Conservation (phyloP, 2,888 invertebrate species). For the Dorcus parallelipipedus region DNA sequence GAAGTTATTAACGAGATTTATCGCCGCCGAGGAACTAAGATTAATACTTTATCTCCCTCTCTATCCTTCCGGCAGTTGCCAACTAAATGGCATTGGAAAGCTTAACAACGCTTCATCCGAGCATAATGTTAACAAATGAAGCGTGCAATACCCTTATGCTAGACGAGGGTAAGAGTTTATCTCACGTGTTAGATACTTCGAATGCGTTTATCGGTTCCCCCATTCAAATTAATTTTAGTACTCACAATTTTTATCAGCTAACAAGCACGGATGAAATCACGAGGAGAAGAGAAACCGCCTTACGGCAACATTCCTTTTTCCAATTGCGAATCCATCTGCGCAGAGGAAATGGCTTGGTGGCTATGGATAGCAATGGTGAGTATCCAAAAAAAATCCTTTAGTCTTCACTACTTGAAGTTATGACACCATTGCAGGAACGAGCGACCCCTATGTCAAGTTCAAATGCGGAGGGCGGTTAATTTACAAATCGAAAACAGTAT, state of each 20-base stretch:
- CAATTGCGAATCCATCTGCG: conserved; percentile 86
- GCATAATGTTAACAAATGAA: too few species aligned
- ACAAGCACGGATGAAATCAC: conserved; percentile 69
- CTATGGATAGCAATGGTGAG: conserved; percentile 94
- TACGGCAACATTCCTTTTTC: conserved; percentile 87
- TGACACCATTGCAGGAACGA: conserved; percentile 66
- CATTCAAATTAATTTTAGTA: too few species aligned
- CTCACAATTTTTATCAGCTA: conserved; percentile 34
- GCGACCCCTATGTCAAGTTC: conserved; percentile 98
- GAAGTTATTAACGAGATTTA: too few species aligned
- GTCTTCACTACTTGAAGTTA: neutral
- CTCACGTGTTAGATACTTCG: too few species aligned
- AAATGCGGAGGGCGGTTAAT: conserved; percentile 81
- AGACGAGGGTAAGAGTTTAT: too few species aligned
- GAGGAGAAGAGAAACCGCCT: conserved; percentile 66
- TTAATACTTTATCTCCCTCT: too few species aligned
- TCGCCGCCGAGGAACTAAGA: too few species aligned
- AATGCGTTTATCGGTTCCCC: too few species aligned
- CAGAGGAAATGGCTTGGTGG: conserved; percentile 82
- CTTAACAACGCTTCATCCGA: too few species aligned
- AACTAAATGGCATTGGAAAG: too few species aligned
- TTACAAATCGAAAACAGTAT: conserved; percentile 92
- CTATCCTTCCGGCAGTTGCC: too few species aligned
- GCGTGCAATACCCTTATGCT: too few species aligned
- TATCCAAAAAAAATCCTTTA: conserved; percentile 16